phyloP scores from a whole-genome alignment of 2,888 invertebrate species.

The Petrolisthes manimaculis region DNA sequence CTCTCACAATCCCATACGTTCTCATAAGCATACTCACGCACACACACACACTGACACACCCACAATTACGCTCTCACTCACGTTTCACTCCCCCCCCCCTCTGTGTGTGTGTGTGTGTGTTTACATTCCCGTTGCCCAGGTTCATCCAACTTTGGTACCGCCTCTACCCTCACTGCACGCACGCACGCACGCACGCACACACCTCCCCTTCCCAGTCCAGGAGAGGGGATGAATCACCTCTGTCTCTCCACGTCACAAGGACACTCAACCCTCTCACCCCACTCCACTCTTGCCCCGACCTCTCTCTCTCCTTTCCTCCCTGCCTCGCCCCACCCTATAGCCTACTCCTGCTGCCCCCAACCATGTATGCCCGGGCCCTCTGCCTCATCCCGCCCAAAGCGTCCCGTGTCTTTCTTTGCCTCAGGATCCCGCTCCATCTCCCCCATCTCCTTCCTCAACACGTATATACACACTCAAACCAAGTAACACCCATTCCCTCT shows the following conservation, averaged over 20 bases:
- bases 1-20: neutral
- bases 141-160: neutral
- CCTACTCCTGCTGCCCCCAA: neutral
- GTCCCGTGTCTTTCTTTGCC: too few species aligned
- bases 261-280: neutral
- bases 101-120: neutral
- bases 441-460: neutral
- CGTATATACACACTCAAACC: too few species aligned
- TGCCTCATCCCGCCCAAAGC: too few species aligned
- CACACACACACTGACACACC: neutral
- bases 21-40: too few species aligned
- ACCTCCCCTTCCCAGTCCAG: neutral
- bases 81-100: neutral
- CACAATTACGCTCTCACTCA: neutral
- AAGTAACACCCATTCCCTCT: too few species aligned
- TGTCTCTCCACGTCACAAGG: neutral
- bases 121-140: neutral
- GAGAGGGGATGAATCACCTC: neutral
- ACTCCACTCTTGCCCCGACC: neutral
- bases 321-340: neutral
- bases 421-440: neutral
- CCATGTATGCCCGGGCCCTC: too few species aligned
- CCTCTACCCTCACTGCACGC: neutral
- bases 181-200: neutral
- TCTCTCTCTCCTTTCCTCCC: neutral